A percentile compares a stretch with the other conserved stretches of the same genome.
Conservation (phyloP, 1,140 invertebrate species). For the Drosophila sp. region DNA sequence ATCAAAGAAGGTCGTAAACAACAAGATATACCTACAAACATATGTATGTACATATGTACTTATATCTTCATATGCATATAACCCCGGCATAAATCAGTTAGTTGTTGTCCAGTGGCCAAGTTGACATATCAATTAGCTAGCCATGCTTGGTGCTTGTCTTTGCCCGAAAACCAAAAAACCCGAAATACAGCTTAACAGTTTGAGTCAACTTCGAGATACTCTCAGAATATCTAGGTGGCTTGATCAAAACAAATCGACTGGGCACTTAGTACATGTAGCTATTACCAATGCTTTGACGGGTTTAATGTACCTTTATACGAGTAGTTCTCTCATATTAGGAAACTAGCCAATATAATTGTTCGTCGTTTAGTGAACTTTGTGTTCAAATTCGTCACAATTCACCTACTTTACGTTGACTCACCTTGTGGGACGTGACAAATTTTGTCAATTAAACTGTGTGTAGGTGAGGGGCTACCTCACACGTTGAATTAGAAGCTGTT, state of each 20-base stretch:
- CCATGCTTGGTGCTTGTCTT: not conserved
- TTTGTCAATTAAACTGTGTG: not conserved
- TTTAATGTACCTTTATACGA: too few species aligned
- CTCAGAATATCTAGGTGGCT: too few species aligned
- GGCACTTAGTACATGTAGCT: too few species aligned
- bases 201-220: too few species aligned
- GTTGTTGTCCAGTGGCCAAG: constrained; percentile 39
- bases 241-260: too few species aligned
- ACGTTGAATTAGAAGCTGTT: not conserved
- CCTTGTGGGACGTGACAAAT: constrained; percentile 36
- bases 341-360: too few species aligned
- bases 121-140: constrained; percentile 69
- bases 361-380: not conserved
- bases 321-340: too few species aligned
- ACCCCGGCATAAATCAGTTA: constrained; percentile 2
- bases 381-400: not conserved
- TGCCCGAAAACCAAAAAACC: not conserved
- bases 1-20: constrained; percentile 57
- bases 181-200: not conserved
- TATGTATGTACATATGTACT: constrained; percentile 20
- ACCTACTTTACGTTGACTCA: constrained; percentile 27
- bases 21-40: constrained; percentile 22
- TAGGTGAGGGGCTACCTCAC: not conserved
- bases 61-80: not conserved
- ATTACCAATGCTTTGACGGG: too few species aligned